phyloP scores from a whole-genome alignment of 2,888 invertebrate genomes.

The Macrophya alboannulata region DNA sequence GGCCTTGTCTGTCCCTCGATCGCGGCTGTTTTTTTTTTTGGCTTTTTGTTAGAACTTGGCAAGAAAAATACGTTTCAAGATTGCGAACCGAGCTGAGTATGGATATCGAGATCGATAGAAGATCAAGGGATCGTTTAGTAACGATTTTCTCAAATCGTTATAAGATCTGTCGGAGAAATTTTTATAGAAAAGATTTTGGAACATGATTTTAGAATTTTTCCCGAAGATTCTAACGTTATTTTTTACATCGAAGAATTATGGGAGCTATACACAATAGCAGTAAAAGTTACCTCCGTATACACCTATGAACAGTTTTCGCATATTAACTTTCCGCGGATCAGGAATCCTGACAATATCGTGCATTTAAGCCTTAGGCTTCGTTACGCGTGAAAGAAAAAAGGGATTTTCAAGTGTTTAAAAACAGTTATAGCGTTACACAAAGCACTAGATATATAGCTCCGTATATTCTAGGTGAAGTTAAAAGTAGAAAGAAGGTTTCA shows the following conservation, averaged over 20 bases:
- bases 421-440: constrained; percentile 20
- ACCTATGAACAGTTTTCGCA: neutral
- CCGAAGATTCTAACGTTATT: neutral
- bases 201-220: neutral
- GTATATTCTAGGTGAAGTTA: constrained; percentile 20
- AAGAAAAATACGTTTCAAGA: neutral
- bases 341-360: constrained; percentile 5
- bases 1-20: neutral
- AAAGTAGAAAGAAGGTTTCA: constrained; percentile 8
- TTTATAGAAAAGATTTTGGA: neutral
- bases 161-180: no score
- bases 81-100: neutral
- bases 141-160: neutral
- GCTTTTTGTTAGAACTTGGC: neutral
- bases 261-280: neutral
- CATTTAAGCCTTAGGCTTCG: constrained; percentile 17
- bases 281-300: neutral
- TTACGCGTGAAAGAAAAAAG: neutral
- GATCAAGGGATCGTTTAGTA: neutral
- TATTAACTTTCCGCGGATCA: neutral
- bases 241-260: neutral
- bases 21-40: neutral
- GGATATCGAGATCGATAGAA: constrained; percentile 2
- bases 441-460: neutral
- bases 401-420: neutral